Conservation (phyloP, 2,797 vertebrate species). For the Manis crassicaudata region DNA sequence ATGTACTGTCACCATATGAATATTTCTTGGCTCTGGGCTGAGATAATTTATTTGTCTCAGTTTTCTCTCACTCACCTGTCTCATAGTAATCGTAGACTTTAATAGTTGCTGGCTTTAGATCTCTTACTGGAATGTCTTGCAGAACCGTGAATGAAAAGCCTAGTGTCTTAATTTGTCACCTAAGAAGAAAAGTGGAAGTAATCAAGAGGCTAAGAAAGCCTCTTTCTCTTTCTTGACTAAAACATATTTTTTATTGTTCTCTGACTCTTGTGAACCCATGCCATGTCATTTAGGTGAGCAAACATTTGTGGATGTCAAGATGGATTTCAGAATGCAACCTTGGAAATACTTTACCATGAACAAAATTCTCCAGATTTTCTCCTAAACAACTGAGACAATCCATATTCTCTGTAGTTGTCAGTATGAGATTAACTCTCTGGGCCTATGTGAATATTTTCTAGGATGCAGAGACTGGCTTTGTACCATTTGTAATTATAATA, state of each 20-base stretch:
- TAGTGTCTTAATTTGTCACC: conserved; percentile 59
- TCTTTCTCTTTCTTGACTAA: background rate
- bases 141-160: conserved; percentile 78
- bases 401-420: background rate
- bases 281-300: background rate
- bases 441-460: background rate
- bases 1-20: background rate
- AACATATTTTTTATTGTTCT: background rate
- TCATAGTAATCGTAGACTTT: conserved; percentile 83
- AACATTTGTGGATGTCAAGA: background rate
- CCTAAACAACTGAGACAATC: background rate
- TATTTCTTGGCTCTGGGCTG: background rate
- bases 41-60: background rate
- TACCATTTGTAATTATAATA: background rate
- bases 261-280: background rate
- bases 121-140: conserved; percentile 75
- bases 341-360: background rate
- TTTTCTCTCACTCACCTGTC: conserved; percentile 72
- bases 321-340: background rate
- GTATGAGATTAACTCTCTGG: background rate
- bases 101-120: conserved; percentile 79
- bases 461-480: background rate
- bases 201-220: background rate
- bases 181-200: conserved; percentile 36
- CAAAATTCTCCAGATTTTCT: background rate